phyloP scores from a whole-genome alignment of 2,797 vertebrate species.

The Cheirogaleus major region DNA sequence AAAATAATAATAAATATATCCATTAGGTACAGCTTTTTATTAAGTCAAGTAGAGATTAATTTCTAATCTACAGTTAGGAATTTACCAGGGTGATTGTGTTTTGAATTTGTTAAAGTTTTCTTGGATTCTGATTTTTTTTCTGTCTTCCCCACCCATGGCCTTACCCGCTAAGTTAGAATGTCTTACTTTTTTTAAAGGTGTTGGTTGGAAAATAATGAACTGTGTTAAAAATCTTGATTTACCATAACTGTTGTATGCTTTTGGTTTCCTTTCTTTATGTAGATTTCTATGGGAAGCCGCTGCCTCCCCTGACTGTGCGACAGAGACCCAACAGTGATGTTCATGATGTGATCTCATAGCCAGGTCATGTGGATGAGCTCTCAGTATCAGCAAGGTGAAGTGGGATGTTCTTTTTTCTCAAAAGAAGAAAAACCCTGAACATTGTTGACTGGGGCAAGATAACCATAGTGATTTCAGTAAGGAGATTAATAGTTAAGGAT shows the following conservation, averaged over 20 bases:
- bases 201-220: slow-evolving; percentile 32
- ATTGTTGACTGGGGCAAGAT: neutral
- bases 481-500: neutral
- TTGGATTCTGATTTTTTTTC: slow-evolving; percentile 8
- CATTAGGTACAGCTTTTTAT: neutral
- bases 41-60: slow-evolving; percentile 23
- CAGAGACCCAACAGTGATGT: slow-evolving; percentile 93
- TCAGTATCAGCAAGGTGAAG: neutral
- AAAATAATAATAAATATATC: neutral
- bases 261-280: slow-evolving; percentile 54
- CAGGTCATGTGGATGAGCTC: neutral
- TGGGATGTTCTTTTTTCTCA: neutral
- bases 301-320: slow-evolving; percentile 92
- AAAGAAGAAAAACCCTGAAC: neutral
- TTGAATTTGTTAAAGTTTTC: slow-evolving; percentile 36
- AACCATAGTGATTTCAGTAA: slow-evolving; percentile 12
- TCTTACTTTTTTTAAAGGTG: slow-evolving; percentile 23
- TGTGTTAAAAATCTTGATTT: neutral
- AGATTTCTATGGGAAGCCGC: slow-evolving; percentile 93
- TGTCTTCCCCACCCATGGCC: neutral
- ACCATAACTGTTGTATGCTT: neutral
- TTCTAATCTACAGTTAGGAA: neutral
- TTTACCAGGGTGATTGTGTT: neutral
- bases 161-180: neutral
- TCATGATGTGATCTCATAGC: slow-evolving; percentile 92